Percentiles rank a stretch among this genome's conserved stretches.
phyloP scores from a whole-genome alignment of 2,888 invertebrate genomes.

The Helobdella robusta region DNA sequence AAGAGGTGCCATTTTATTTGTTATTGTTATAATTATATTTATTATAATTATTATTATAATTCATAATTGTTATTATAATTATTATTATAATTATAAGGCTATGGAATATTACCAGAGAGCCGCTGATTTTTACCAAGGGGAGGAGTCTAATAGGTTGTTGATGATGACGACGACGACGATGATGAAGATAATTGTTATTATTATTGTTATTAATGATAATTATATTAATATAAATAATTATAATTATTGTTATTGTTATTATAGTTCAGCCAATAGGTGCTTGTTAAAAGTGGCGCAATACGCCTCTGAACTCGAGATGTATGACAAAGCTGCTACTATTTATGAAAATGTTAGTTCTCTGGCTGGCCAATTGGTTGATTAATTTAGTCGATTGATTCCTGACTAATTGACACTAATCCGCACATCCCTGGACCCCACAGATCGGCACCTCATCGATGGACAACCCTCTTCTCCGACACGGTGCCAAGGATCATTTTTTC shows the following conservation, averaged over 20 bases:
- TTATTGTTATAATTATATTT: too few relatives aligned
- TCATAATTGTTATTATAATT: too few relatives aligned
- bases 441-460: conserved; percentile 84
- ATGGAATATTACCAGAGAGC: conserved; percentile 94
- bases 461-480: conserved; percentile 88
- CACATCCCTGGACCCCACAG: too few relatives aligned
- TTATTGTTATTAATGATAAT: neutral
- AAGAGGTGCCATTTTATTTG: conserved; percentile 58
- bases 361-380: neutral
- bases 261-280: conserved; percentile 88
- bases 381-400: neutral
- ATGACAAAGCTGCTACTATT: conserved; percentile 89
- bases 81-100: conserved; percentile 51
- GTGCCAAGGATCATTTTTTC: conserved; percentile 97
- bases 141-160: conserved; percentile 73
- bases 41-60: too few relatives aligned
- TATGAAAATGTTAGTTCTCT: conserved; percentile 68
- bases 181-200: neutral
- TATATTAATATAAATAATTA: neutral
- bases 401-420: too few relatives aligned
- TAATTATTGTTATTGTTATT: neutral
- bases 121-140: conserved; percentile 93
- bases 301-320: conserved; percentile 89
- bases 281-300: conserved; percentile 92
- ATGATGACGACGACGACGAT: neutral